Conservation (phyloP, 2,797 vertebrate genomes). For the Sebastes itinus region DNA sequence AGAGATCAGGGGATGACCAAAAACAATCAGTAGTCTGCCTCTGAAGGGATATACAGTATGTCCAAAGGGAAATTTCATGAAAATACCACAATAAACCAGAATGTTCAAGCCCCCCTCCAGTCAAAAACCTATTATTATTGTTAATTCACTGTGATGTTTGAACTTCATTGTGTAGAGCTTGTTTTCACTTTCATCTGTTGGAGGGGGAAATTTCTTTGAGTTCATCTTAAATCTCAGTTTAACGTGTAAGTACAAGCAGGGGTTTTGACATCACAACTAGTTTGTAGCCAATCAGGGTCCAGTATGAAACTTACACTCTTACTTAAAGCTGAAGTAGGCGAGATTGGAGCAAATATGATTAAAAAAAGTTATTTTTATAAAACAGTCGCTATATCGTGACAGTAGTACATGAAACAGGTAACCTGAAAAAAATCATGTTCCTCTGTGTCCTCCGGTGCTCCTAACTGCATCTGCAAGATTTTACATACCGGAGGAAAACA, state of each 20-base stretch:
- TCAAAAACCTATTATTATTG: not conserved
- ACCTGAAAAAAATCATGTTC: too few relatives aligned
- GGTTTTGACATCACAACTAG: not conserved
- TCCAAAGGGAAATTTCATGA: not conserved
- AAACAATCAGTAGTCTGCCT: not conserved
- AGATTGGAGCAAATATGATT: too few relatives aligned
- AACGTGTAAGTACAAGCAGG: not conserved
- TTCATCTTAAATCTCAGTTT: not conserved
- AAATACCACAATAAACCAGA: not conserved
- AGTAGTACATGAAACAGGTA: too few relatives aligned
- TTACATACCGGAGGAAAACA: too few relatives aligned
- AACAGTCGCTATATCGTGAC: too few relatives aligned
- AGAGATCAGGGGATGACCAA: not conserved
- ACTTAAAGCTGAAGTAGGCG: too few relatives aligned
- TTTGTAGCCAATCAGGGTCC: not conserved
- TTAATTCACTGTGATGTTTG: not conserved
- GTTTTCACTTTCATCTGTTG: not conserved
- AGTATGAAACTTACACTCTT: not conserved
- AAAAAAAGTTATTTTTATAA: too few relatives aligned
- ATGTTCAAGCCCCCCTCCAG: not conserved
- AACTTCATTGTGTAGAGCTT: not conserved
- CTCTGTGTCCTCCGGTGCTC: too few relatives aligned
- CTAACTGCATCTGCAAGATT: too few relatives aligned
- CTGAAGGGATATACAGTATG: not conserved
- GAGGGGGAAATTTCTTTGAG: too few relatives aligned